Evolutionary conservation across 2,113 vertebrate species (phyloP).

Genomic region (Octodon degus): DNA sequence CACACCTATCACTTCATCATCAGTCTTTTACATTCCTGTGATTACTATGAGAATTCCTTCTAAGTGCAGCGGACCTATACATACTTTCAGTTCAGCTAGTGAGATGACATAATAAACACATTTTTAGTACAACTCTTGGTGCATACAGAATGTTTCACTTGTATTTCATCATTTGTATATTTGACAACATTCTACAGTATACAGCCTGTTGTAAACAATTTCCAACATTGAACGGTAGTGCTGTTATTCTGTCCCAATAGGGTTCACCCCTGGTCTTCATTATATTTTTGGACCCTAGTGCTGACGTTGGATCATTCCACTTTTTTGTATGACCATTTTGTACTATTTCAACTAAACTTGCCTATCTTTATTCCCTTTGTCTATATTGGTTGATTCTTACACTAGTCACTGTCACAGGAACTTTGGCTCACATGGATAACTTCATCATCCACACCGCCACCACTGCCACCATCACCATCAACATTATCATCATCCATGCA

Average conservation of each 20-base stretch:
- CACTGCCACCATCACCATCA: too few species aligned
- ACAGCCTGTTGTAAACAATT: neutral
- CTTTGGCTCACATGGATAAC: neutral
- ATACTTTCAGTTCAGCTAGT: neutral
- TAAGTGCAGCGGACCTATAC: neutral
- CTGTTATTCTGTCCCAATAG: neutral
- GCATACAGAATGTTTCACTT: neutral
- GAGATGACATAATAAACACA: neutral
- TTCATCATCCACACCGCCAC: neutral
- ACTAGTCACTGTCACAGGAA: neutral
- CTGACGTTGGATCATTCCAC: neutral
- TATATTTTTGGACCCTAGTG: neutral
- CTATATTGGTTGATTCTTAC: neutral
- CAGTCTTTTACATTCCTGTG: neutral
- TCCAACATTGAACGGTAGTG: neutral
- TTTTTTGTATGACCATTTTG: neutral
- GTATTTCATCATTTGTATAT: neutral
- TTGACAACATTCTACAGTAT: neutral
- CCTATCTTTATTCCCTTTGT: neutral
- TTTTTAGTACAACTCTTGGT: neutral
- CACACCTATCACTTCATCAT: neutral
- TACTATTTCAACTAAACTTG: neutral
- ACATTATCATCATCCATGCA: neutral
- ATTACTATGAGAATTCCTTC: neutral
- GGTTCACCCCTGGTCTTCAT: neutral